Conservation (phyloP, 2,888 invertebrate genomes). For the Rhagonycha lutea region DNA sequence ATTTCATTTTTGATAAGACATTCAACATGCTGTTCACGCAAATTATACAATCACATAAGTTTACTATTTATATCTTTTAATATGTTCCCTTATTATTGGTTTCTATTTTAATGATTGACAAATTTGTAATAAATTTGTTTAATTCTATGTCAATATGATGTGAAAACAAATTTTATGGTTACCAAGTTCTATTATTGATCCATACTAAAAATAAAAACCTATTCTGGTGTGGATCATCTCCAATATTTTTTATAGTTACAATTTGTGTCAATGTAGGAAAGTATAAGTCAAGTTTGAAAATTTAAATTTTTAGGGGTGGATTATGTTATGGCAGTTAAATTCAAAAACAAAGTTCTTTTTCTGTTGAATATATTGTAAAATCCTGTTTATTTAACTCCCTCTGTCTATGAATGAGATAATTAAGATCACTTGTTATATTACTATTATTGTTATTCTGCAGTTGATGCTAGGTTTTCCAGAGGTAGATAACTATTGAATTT, state of each 20-base stretch:
- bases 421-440: too few relatives aligned
- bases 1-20: slow-evolving; percentile 50
- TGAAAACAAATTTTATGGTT: slow-evolving; percentile 3
- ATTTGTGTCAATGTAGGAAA: background rate
- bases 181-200: slow-evolving; percentile 7
- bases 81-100: slow-evolving; percentile 4
- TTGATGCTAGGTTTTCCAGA: too few relatives aligned
- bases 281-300: background rate
- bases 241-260: background rate
- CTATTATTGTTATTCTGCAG: too few relatives aligned
- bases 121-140: slow-evolving; percentile 10
- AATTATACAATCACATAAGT: background rate
- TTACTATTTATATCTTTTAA: background rate
- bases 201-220: background rate
- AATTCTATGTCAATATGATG: slow-evolving; percentile 11
- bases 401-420: too few relatives aligned
- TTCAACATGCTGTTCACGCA: background rate
- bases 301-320: background rate
- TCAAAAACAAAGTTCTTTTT: background rate
- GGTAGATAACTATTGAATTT: too few relatives aligned
- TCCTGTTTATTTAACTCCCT: background rate
- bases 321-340: too few relatives aligned
- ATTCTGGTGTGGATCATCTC: background rate
- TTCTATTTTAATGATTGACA: slow-evolving; percentile 1
- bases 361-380: background rate